These are phyloP conservation scores for Acleris laterana DNA, from an alignment of 2,888 invertebrate species.

Conservation along the genomic window DNA sequence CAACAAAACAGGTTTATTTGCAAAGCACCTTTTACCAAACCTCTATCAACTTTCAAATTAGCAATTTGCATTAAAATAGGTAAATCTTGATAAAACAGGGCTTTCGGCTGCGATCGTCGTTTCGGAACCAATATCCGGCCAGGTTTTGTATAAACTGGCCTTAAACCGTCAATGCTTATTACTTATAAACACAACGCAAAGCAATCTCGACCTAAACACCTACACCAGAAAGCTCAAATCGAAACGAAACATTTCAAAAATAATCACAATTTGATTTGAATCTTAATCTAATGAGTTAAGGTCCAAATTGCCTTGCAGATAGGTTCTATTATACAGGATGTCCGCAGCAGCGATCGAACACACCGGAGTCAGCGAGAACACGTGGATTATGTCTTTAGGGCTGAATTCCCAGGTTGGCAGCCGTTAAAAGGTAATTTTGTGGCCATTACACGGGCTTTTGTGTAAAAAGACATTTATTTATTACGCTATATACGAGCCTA, in stretches of 20 bases:
- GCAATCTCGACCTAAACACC: not conserved
- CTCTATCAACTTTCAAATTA: not conserved
- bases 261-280: not conserved
- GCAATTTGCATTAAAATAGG: not conserved
- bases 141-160: conserved; percentile 22
- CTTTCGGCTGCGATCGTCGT: conserved; percentile 26
- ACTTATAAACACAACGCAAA: conserved; percentile 8
- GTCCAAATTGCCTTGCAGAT: conserved; percentile 10
- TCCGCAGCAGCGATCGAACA: conserved; percentile 16
- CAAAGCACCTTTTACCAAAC: not conserved
- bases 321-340: conserved; percentile 2
- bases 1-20: too few species aligned
- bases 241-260: not conserved
- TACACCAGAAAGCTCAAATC: conserved; percentile 6
- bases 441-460: not conserved
- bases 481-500: too few species aligned
- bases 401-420: conserved; percentile 11
- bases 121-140: conserved; percentile 18
- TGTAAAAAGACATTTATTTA: not conserved
- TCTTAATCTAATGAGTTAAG: not conserved
- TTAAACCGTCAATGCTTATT: conserved; percentile 15
- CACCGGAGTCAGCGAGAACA: conserved; percentile 7
- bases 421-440: not conserved
- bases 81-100: conserved; percentile 9
- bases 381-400: conserved; percentile 16